phyloP scores from a whole-genome alignment of 2,888 invertebrate genomes.

The Hesperia comma region DNA sequence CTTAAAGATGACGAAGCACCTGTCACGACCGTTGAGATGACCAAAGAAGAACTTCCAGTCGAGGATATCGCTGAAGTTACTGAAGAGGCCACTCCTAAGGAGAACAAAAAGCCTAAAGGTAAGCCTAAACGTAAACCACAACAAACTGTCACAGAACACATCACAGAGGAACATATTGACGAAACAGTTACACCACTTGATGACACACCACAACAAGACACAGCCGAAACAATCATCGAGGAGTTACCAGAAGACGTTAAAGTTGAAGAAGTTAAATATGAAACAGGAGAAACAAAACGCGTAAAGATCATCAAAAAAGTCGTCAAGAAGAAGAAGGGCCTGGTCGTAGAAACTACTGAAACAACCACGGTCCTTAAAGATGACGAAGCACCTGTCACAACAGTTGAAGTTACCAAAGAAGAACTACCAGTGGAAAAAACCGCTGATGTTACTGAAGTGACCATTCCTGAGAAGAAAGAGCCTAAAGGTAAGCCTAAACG shows the following conservation, averaged over 20 bases:
- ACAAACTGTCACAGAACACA: slow-evolving; percentile 42
- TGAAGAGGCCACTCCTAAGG: slow-evolving; percentile 55
- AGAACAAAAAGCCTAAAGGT: slow-evolving; percentile 40
- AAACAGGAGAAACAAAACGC: slow-evolving; percentile 21
- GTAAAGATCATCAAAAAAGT: slow-evolving; percentile 42
- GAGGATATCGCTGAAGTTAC: slow-evolving; percentile 44
- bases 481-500: neutral
- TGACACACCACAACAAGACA: slow-evolving; percentile 51
- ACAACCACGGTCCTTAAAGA: slow-evolving; percentile 42
- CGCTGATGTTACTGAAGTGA: neutral
- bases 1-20: slow-evolving; percentile 47
- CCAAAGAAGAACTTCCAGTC: slow-evolving; percentile 44
- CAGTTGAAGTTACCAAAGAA: neutral
- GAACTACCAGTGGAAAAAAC: neutral
- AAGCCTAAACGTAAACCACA: slow-evolving; percentile 52
- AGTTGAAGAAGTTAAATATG: slow-evolving; percentile 21
- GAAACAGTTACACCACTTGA: slow-evolving; percentile 51
- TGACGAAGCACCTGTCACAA: slow-evolving; percentile 46
- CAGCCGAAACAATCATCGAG: slow-evolving; percentile 42
- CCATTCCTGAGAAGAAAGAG: neutral
- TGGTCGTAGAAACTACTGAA: slow-evolving; percentile 59
- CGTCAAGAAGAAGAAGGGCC: slow-evolving; percentile 56
- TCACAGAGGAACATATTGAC: slow-evolving; percentile 31
- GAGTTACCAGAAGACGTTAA: slow-evolving; percentile 45
- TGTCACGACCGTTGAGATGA: slow-evolving; percentile 44